A percentile compares a stretch with the other conserved stretches of the same genome.
Conservation (phyloP, 1,140 invertebrate genomes). For the Antheraea pernyi region DNA sequence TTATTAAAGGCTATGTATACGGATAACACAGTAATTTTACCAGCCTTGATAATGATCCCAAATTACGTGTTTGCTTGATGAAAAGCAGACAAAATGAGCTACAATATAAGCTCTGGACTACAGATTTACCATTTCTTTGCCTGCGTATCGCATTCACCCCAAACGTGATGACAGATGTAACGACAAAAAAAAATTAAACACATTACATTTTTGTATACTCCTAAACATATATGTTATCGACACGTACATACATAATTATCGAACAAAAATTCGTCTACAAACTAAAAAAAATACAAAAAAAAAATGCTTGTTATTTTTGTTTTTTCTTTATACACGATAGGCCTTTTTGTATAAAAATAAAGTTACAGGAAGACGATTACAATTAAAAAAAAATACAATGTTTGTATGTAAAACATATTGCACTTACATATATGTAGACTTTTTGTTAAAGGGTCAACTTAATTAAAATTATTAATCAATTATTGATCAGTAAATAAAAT, state of each 20-base stretch:
- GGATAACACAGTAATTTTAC: background rate
- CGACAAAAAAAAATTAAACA: slow-evolving; percentile 2
- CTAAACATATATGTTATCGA: background rate
- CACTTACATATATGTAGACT: background rate
- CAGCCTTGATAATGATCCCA: background rate
- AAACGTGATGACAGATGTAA: slow-evolving; percentile 5
- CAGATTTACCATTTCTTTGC: background rate
- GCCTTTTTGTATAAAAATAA: slow-evolving; percentile 44
- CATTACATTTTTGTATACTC: background rate
- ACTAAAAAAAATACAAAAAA: slow-evolving; percentile 27
- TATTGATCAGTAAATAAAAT: background rate
- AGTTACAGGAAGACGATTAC: slow-evolving; percentile 55
- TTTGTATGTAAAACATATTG: background rate
- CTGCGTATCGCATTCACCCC: background rate
- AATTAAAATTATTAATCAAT: background rate
- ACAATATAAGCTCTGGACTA: background rate
- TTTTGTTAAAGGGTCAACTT: background rate
- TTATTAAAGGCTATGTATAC: background rate
- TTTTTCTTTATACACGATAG: slow-evolving; percentile 50
- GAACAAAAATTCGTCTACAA: slow-evolving; percentile 17
- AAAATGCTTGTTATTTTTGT: slow-evolving; percentile 28
- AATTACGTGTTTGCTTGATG: background rate
- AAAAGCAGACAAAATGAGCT: background rate
- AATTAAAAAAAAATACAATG: background rate
- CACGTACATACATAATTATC: slow-evolving; percentile 6